phyloP scores from a whole-genome alignment of 2,113 vertebrate species.

The Pteropus alecto region DNA sequence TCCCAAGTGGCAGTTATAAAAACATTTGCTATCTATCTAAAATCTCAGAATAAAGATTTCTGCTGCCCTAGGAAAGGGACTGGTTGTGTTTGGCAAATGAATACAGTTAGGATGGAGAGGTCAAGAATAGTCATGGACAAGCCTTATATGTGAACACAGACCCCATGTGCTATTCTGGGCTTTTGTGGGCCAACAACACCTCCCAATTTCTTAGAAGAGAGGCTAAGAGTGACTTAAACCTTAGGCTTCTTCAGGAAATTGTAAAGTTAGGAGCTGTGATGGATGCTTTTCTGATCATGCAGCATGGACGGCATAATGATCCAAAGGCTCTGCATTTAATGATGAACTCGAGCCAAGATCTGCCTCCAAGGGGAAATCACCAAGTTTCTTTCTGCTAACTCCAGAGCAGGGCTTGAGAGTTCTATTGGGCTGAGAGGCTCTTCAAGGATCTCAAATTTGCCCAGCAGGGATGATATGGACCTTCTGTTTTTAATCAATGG shows the following conservation, averaged over 20 bases:
- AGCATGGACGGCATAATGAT: not conserved
- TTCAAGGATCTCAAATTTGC: conserved; percentile 34
- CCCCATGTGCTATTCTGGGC: not conserved
- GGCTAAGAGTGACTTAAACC: not conserved
- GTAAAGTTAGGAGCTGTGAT: not conserved
- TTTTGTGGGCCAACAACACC: not conserved
- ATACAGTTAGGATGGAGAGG: not conserved
- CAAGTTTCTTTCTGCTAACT: not conserved
- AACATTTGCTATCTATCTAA: not conserved
- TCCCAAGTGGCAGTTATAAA: not conserved
- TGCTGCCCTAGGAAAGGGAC: not conserved
- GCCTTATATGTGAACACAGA: not conserved
- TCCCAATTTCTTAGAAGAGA: not conserved
- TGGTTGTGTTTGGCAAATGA: not conserved
- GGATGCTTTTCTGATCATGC: not conserved
- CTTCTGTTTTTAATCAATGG: not conserved
- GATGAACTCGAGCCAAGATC: not conserved
- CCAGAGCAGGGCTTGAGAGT: conserved; percentile 23
- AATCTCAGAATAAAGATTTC: not conserved
- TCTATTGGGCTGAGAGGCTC: conserved; percentile 36
- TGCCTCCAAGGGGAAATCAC: not conserved
- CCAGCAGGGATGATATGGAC: not conserved
- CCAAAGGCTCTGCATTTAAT: not conserved
- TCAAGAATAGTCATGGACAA: not conserved
- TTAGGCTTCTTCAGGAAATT: not conserved